Evolutionary conservation across 2,113 vertebrate genomes (phyloP).

Genomic region (Siniperca chuatsi): DNA sequence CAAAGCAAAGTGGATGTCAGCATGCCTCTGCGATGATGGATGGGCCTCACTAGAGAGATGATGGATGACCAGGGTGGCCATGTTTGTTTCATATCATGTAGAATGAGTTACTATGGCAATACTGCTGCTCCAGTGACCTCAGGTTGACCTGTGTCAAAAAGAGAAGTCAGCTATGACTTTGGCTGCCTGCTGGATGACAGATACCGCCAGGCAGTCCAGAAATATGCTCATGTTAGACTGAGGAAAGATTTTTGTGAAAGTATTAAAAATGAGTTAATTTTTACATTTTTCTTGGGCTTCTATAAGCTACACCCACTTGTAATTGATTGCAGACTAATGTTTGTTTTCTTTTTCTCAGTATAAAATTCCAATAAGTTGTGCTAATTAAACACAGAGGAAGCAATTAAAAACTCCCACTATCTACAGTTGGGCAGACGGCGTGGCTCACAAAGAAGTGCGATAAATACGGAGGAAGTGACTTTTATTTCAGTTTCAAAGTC

Average conservation of each 20-base stretch:
- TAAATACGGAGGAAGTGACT: slow-evolving; percentile 53
- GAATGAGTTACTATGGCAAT: slow-evolving; percentile 63
- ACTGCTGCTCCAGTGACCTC: slow-evolving; percentile 57
- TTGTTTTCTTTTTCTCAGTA: slow-evolving; percentile 66
- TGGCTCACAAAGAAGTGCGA: slow-evolving; percentile 52
- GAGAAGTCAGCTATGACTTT: slow-evolving; percentile 46
- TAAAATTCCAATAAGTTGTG: slow-evolving; percentile 69
- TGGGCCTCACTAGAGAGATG: slow-evolving; percentile 77
- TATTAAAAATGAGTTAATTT: slow-evolving; percentile 9
- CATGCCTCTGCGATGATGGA: slow-evolving; percentile 76
- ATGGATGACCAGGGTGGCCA: slow-evolving; percentile 76
- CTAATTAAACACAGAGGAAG: slow-evolving; percentile 79
- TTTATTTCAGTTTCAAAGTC: slow-evolving; percentile 67
- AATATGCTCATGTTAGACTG: not conserved
- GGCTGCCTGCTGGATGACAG: slow-evolving; percentile 30
- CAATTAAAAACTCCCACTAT: slow-evolving; percentile 79
- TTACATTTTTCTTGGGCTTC: slow-evolving; percentile 18
- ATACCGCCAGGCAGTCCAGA: slow-evolving; percentile 2
- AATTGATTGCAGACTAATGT: slow-evolving; percentile 58
- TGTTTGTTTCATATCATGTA: slow-evolving; percentile 76
- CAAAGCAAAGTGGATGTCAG: slow-evolving; percentile 77
- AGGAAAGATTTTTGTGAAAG: slow-evolving; percentile 16
- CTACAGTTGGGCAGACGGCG: slow-evolving; percentile 68
- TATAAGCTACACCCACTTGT: slow-evolving; percentile 27
- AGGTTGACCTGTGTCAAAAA: slow-evolving; percentile 54